Evolutionary conservation across 1,140 invertebrate species (phyloP).

Genomic region (Drosophila ercepeae): DNA sequence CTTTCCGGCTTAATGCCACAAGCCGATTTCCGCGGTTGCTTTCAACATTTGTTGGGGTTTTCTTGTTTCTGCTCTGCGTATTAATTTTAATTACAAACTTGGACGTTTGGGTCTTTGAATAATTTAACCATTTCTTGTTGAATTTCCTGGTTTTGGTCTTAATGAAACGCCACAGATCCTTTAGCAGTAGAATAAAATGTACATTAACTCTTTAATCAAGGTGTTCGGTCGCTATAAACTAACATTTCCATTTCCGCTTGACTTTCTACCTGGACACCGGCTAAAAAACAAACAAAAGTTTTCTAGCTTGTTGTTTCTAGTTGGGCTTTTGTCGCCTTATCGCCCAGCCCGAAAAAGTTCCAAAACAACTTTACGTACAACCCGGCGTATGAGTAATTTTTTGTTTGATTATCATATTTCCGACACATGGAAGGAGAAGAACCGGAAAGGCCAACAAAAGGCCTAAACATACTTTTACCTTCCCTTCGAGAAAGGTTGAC

Average conservation of each 20-base stretch:
- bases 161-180: not conserved
- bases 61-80: conserved; percentile 19
- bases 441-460: conserved; percentile 49
- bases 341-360: conserved; percentile 49
- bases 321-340: conserved; percentile 54
- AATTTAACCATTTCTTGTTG: conserved; percentile 36
- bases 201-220: conserved; percentile 45
- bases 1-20: conserved; percentile 37
- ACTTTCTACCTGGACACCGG: conserved; percentile 16
- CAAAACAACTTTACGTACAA: conserved; percentile 41
- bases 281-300: conserved; percentile 57
- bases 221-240: conserved; percentile 24
- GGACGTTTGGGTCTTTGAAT: conserved; percentile 22
- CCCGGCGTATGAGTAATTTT: conserved; percentile 63
- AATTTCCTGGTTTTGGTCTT: not conserved
- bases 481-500: conserved; percentile 38
- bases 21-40: conserved; percentile 45
- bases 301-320: conserved; percentile 31
- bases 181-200: not conserved
- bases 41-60: conserved; percentile 31
- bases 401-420: conserved; percentile 65
- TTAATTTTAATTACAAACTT: conserved; percentile 60
- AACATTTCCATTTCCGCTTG: conserved; percentile 38
- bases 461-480: conserved; percentile 45
- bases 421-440: not conserved